Evolutionary conservation across 2,797 vertebrate species (phyloP).

Genomic region (Syndactyla subalaris): DNA sequence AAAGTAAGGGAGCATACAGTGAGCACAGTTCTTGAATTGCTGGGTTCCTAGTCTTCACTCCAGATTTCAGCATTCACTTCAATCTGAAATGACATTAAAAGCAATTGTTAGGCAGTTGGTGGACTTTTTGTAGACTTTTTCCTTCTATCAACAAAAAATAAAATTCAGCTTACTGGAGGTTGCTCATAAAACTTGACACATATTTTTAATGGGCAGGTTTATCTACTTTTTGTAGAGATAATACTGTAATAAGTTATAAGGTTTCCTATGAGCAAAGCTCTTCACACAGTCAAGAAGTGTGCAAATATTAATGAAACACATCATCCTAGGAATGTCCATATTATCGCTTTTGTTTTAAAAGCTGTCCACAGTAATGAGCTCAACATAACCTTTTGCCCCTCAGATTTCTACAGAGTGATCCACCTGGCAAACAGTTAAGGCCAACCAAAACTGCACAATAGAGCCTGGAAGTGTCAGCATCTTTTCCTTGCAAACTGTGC

Average conservation of each 20-base stretch:
- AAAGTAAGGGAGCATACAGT: background rate
- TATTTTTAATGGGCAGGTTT: background rate
- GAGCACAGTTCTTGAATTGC: background rate
- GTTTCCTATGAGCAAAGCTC: background rate
- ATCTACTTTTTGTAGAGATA: background rate
- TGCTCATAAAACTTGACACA: background rate
- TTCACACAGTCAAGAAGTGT: background rate
- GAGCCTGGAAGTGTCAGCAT: slow-evolving; percentile 42
- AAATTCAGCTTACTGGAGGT: background rate
- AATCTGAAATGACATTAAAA: background rate
- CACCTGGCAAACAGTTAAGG: slow-evolving; percentile 54
- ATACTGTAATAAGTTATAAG: background rate
- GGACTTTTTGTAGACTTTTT: background rate
- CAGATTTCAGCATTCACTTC: background rate
- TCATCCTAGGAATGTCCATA: slow-evolving; percentile 47
- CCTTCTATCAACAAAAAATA: background rate
- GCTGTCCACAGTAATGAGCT: slow-evolving; percentile 58
- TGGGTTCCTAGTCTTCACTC: background rate
- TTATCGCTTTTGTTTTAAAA: slow-evolving; percentile 66
- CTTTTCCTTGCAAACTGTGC: slow-evolving; percentile 26
- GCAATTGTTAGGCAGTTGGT: background rate
- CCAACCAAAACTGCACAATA: slow-evolving; percentile 53
- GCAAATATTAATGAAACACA: slow-evolving; percentile 63
- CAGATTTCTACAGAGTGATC: slow-evolving; percentile 49
- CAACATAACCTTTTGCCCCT: slow-evolving; percentile 61